A percentile compares a stretch with the other conserved stretches of the same genome.
Conservation (phyloP, 2,888 invertebrate genomes). For the Lacanobia oleracea region DNA sequence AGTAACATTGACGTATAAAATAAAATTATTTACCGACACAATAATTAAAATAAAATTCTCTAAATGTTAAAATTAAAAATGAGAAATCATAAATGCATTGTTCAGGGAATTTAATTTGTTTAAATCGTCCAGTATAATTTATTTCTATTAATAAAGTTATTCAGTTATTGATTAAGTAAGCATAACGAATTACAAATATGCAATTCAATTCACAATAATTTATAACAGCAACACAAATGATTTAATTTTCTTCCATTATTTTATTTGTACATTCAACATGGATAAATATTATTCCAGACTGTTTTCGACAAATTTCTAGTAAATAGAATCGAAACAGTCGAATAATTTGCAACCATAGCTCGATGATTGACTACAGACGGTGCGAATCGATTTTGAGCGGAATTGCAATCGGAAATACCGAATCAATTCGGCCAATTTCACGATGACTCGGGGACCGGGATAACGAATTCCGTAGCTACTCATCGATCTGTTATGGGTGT, state of each 20-base stretch:
- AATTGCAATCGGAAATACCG: constrained; percentile 84
- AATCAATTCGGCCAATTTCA: constrained; percentile 82
- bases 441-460: constrained; percentile 75
- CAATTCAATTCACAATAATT: constrained; percentile 32
- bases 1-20: too few relatives aligned
- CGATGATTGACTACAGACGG: constrained; percentile 65
- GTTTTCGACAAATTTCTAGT: constrained; percentile 35
- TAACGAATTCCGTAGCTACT: constrained; percentile 74
- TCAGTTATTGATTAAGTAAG: too few relatives aligned
- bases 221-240: constrained; percentile 13
- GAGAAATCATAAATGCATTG: too few relatives aligned
- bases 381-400: constrained; percentile 76
- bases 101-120: not conserved
- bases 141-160: not conserved
- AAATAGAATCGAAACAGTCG: constrained; percentile 56
- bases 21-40: too few relatives aligned
- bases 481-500: constrained; percentile 54
- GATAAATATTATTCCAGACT: constrained; percentile 40
- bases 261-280: constrained; percentile 17
- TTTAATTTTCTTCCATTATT: constrained; percentile 22
- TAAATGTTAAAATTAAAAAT: too few relatives aligned
- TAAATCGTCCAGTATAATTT: not conserved
- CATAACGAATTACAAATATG: constrained; percentile 38
- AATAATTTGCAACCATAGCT: constrained; percentile 62
- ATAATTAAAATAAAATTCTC: too few relatives aligned